Evolutionary conservation across 2,797 vertebrate genomes (phyloP), one percentile per base, ranked within the genome.

Genomic region (Threskiornis aethiopicus): DNA sequence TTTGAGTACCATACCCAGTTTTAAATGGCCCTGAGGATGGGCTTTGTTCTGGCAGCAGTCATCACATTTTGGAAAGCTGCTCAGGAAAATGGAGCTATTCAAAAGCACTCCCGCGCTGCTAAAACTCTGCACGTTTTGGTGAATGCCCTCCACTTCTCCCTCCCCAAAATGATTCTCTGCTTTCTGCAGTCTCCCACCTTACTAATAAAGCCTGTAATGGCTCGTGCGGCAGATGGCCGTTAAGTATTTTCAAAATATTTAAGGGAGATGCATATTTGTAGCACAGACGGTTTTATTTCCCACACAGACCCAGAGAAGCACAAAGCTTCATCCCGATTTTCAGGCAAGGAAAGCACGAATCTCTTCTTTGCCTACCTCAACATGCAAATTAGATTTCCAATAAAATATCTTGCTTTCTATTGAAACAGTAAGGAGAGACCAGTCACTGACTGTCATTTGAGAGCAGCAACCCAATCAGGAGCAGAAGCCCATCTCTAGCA

Each of bases 201-300:
- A 21, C 84, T 80, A 85, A 87, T 80, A 83, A 87, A 93, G 49
- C 33, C 15, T 19, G 51, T 65, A 81, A 59, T 58, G 75, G 75
- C 76, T 95, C 2, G 0, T 65, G 26, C 15, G 8, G 86, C 92
- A 93, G 92, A 92, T 91, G 90, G 78, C 69, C 2, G 1, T 28
- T 31, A 75, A 71, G 57, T 78, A 89, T 96, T 97, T 95, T 75
- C 93, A 90, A 94, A 96, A 85, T 95, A 87, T 96, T 95, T 82
- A 90, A 90, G 67, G 16, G 59, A 78, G 58, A 78, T 67, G 65
- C 47, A 11, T 78, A 78, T 90, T 92, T 85, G 54, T 71, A 83
- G 58, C 75, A 81, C 94, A 90, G 71, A 71, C 28, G 11, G 39
- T 31, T 84, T 90, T 71, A 49, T 92, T 94, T 95, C 83, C 84